Conservation (phyloP, 2,888 invertebrate genomes). For the Platynereis dumerilii region DNA sequence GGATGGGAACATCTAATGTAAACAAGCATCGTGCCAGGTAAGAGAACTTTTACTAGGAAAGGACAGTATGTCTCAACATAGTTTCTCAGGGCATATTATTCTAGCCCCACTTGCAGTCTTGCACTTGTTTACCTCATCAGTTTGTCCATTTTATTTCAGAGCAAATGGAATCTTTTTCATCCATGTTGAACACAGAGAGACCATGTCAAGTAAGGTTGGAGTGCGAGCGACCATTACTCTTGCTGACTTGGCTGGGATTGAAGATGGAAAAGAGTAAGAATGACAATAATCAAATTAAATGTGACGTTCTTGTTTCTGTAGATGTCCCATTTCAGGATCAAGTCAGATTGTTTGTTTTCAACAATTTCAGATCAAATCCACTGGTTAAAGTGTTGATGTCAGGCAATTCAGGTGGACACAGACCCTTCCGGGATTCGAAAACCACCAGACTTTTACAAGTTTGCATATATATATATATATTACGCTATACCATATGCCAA, state of each 20-base stretch:
- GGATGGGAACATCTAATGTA: slow-evolving; percentile 52
- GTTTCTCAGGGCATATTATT: no score
- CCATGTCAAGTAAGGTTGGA: slow-evolving; percentile 54
- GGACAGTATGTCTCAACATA: no score
- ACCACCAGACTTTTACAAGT: slow-evolving; percentile 54
- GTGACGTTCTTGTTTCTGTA: no score
- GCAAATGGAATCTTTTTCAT: slow-evolving; percentile 54
- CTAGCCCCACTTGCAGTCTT: no score
- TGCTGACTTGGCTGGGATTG: slow-evolving; percentile 52
- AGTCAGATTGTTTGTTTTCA: no score
- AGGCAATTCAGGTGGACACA: slow-evolving; percentile 47
- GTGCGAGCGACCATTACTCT: slow-evolving; percentile 48
- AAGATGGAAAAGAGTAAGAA: background rate
- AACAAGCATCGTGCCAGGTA: slow-evolving; percentile 51
- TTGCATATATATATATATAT: background rate
- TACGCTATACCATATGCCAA: no score
- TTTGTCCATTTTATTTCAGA: no score
- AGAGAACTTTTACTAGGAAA: background rate
- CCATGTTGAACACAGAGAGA: slow-evolving; percentile 52
- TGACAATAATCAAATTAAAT: no score
- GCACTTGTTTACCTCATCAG: no score
- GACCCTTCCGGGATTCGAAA: slow-evolving; percentile 55
- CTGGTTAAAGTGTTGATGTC: slow-evolving; percentile 23
- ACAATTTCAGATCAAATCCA: slow-evolving; percentile 1
- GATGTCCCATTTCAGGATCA: no score